Conservation (phyloP, 2,113 vertebrate genomes). For the Sorex fumeus region DNA sequence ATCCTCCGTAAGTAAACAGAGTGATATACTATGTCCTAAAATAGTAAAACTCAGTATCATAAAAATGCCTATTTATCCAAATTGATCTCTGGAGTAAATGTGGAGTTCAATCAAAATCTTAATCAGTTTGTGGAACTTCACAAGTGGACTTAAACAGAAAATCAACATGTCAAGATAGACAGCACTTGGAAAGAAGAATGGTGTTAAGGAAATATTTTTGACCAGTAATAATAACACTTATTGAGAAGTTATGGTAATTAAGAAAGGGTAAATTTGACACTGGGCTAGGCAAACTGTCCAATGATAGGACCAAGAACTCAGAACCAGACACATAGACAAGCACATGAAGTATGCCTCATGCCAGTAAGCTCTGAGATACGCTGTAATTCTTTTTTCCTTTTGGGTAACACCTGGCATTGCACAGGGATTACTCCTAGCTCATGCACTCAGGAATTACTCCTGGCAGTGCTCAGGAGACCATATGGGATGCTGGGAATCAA, state of each 20-base stretch:
- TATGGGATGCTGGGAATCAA: too few relatives aligned
- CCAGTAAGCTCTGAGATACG: not conserved
- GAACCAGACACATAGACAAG: not conserved
- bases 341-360: not conserved
- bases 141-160: constrained; percentile 65
- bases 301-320: not conserved
- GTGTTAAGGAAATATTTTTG: constrained; percentile 28
- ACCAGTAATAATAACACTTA: constrained; percentile 52
- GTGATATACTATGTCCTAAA: constrained; percentile 61
- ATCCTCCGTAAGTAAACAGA: constrained; percentile 58
- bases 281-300: not conserved
- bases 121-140: constrained; percentile 59
- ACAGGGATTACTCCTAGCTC: too few relatives aligned
- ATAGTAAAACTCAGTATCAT: constrained; percentile 74
- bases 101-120: constrained; percentile 77
- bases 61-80: constrained; percentile 75
- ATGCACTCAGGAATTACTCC: too few relatives aligned
- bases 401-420: not conserved
- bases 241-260: constrained; percentile 45
- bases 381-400: not conserved
- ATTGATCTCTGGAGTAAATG: constrained; percentile 71
- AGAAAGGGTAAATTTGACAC: not conserved
- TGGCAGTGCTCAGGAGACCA: too few relatives aligned
- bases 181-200: not conserved
- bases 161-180: constrained; percentile 53